Evolutionary conservation across 2,113 vertebrate species (phyloP).

Genomic region (Urocolius indicus): DNA sequence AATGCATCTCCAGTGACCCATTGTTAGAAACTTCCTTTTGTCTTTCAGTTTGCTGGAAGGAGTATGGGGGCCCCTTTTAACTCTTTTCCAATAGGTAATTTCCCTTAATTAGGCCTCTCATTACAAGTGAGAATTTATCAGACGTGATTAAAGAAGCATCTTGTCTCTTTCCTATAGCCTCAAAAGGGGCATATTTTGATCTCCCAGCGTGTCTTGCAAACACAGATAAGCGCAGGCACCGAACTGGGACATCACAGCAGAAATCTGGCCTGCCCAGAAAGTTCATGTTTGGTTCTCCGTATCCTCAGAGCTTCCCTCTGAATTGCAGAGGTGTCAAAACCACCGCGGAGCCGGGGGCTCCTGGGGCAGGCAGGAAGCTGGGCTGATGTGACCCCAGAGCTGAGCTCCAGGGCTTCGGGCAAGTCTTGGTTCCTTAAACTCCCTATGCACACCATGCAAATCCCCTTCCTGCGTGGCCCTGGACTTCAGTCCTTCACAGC

Average conservation of each 20-base stretch:
- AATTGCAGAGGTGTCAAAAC: conserved; percentile 36
- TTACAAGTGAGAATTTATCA: conserved; percentile 78
- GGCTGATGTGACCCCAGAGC: not conserved
- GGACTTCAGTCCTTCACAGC: not conserved
- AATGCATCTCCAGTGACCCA: conserved; percentile 99
- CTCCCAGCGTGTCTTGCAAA: conserved; percentile 61
- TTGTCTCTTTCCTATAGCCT: conserved; percentile 74
- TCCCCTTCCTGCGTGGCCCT: fast-evolving
- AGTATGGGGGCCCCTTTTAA: conserved; percentile 79
- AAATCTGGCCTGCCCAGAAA: conserved; percentile 45
- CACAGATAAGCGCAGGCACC: conserved; percentile 36
- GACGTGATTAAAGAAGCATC: conserved; percentile 79
- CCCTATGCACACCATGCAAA: fast-evolving
- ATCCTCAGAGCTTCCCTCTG: conserved; percentile 51
- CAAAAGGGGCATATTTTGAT: conserved; percentile 70
- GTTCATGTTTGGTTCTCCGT: conserved; percentile 51
- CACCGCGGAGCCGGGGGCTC: not conserved
- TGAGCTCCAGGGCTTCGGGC: not conserved
- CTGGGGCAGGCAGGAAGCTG: not conserved
- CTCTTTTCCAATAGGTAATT: conserved; percentile 87
- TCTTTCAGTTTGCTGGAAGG: conserved; percentile 85
- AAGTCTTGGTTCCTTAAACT: not conserved
- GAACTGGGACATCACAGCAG: conserved; percentile 46
- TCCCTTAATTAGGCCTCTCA: conserved; percentile 81
- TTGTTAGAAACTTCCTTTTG: conserved; percentile 97